A percentile compares a stretch with the other conserved stretches of the same genome.
Evolutionary conservation across 2,797 vertebrate species (phyloP).

Genomic region (Acanthiza pusilla): DNA sequence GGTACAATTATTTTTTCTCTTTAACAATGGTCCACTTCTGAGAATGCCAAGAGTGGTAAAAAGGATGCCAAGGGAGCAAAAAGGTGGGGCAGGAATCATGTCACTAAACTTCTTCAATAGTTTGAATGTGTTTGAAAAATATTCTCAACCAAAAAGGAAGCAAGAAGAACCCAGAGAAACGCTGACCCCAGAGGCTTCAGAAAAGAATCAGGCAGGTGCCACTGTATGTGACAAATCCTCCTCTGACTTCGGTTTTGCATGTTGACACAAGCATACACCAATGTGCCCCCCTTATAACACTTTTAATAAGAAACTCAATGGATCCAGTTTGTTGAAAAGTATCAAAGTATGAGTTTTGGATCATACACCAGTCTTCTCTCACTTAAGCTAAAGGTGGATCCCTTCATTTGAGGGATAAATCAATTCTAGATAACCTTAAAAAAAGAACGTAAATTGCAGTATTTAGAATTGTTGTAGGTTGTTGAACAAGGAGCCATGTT

Average conservation of each 20-base stretch:
- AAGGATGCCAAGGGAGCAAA: neutral
- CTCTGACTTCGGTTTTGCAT: neutral
- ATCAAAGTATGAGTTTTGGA: neutral
- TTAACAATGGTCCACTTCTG: neutral
- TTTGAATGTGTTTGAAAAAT: neutral
- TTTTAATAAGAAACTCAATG: neutral
- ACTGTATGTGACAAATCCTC: neutral
- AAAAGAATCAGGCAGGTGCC: neutral
- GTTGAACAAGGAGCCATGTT: neutral
- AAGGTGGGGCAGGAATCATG: neutral
- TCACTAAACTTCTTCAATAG: neutral
- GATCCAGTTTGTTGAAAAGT: neutral
- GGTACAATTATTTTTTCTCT: neutral
- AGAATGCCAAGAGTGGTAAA: neutral
- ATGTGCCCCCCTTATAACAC: neutral
- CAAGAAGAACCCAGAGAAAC: neutral
- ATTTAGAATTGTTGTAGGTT: neutral
- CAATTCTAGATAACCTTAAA: neutral
- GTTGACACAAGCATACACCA: neutral
- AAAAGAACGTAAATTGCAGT: neutral
- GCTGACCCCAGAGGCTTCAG: neutral
- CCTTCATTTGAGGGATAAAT: neutral
- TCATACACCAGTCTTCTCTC: neutral
- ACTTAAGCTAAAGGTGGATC: neutral
- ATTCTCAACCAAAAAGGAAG: neutral